Evolutionary conservation across 2,113 vertebrate genomes (phyloP), one percentile per base, ranked within the genome.

Genomic region (Xiphophorus maculatus): DNA sequence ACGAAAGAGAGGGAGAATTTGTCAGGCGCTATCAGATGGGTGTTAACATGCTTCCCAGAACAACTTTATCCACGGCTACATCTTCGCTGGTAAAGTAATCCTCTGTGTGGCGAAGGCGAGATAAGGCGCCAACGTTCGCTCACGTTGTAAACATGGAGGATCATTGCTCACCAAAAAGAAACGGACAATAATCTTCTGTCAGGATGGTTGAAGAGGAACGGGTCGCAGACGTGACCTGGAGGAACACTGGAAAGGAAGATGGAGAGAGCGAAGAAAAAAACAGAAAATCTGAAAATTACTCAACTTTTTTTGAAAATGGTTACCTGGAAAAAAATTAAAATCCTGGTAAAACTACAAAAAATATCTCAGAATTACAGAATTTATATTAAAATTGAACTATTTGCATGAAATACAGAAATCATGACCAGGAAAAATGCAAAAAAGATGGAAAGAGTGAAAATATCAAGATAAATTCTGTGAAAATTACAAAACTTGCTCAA

Each of bases 21-120:
- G 85, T 93, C 90, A 90, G 79, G 1, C 0, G 65, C 76, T 92
- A 93, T 94, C 94, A 89, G 92, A 92, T 93, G 44, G 28, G 64
- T 75, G 85, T 72, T 82, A 88, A 89, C 92, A 84, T 48, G 73
- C 80, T 85, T 82, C 79, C 74, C 69, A 81, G 83, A 66, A 70
- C 70, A 80, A 73, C 87, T 90, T 76, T 92, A 92, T 94, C 92
- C 91, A 42, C 19, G 66, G 68, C 87, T 67, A 4, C 74, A 93
- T 92, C 92, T 84, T 70, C 79, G 83, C 80, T 76, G 77, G 71
- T 81, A 89, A 93, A 93, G 85, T 77, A 92, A 92, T 90, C 90
- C 86, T 80, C 80, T 71, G 83, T 86, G 87, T 89, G 89, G 85
- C 54, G 35, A 80, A 15, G 62, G 82, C 3, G 15, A 89, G 93